Conservation (phyloP, 1,140 invertebrate species). For the Hydropsyche tenuis region DNA sequence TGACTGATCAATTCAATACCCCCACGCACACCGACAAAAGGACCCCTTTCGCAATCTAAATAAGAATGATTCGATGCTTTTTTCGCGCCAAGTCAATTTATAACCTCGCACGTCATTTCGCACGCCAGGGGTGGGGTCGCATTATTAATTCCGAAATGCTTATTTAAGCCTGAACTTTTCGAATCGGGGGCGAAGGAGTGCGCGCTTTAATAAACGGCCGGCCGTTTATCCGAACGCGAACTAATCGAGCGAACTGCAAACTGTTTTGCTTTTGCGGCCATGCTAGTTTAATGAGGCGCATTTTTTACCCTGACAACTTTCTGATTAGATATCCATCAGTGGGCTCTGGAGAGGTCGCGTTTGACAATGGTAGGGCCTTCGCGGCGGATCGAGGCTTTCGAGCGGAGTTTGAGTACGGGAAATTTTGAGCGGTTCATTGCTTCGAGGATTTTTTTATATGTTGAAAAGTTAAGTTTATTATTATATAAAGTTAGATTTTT, state of each 20-base stretch:
- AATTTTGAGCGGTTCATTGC: no score
- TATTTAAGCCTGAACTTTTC: background rate
- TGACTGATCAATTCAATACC: no score
- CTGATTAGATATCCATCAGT: background rate
- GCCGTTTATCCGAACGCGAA: background rate
- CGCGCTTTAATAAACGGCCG: constrained; percentile 27
- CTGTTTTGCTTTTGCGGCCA: constrained; percentile 18
- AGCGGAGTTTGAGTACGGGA: no score
- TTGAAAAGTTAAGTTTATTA: no score
- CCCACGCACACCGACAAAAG: background rate
- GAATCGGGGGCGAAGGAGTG: background rate
- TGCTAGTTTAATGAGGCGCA: constrained; percentile 1
- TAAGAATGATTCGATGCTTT: background rate
- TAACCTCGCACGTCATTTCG: background rate
- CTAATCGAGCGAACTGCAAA: constrained; percentile 23
- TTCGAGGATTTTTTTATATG: no score
- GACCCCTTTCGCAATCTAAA: background rate
- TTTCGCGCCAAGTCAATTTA: background rate
- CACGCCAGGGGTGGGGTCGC: background rate
- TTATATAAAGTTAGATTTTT: no score
- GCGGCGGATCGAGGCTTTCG: no score
- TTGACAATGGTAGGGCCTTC: no score
- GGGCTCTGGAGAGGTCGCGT: no score
- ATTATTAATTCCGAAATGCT: background rate
- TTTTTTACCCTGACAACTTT: constrained; percentile 1